A percentile compares a stretch with the other conserved stretches of the same genome.
phyloP scores from a whole-genome alignment of 2,888 invertebrate genomes.

The Tyria jacobaeae region DNA sequence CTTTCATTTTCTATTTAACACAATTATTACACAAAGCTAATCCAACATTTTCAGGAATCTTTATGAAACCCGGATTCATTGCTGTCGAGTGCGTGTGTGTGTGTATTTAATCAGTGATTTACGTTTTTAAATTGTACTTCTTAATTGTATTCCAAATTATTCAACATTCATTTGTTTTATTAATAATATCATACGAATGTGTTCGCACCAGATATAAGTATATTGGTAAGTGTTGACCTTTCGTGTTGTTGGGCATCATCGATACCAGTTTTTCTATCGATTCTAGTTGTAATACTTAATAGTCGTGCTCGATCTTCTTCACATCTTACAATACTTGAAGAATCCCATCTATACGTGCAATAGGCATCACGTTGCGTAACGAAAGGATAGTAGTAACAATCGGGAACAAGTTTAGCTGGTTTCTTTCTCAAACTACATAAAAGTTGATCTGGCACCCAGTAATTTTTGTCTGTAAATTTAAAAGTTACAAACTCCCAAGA shows the following conservation, averaged over 20 bases:
- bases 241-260: neutral
- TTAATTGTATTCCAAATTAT: too few species aligned
- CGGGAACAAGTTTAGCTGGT: neutral
- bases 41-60: too few species aligned
- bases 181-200: too few species aligned
- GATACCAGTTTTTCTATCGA: neutral
- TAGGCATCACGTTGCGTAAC: neutral
- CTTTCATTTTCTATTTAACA: too few species aligned
- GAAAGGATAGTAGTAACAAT: neutral
- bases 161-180: too few species aligned
- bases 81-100: too few species aligned
- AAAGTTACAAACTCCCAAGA: neutral
- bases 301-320: neutral
- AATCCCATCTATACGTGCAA: neutral
- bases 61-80: too few species aligned
- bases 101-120: too few species aligned
- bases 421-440: neutral
- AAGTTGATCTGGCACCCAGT: neutral
- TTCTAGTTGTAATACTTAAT: neutral
- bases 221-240: too few species aligned
- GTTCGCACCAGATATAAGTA: too few species aligned
- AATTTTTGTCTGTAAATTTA: neutral
- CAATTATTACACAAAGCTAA: too few species aligned
- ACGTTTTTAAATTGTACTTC: too few species aligned
- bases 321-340: neutral